These are phyloP conservation scores for Egretta garzetta DNA, from an alignment of 2,113 vertebrate species.

Conservation along the genomic window DNA sequence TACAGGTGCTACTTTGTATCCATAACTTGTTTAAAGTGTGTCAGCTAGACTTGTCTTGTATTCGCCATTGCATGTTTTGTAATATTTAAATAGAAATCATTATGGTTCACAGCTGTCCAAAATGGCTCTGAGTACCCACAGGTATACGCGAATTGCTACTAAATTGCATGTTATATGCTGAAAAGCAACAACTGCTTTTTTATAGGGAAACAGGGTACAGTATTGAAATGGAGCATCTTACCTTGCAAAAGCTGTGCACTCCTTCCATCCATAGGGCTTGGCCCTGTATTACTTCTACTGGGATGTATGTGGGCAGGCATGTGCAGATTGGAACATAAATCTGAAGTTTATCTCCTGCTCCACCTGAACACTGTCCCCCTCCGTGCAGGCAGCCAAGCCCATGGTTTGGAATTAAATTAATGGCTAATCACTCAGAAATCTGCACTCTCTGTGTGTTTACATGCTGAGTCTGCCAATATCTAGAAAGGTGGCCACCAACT, in stretches of 20 bases:
- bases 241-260: not conserved
- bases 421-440: slow-evolving; percentile 68
- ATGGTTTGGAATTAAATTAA: slow-evolving; percentile 68
- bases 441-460: slow-evolving; percentile 67
- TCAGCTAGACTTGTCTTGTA: not conserved
- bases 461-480: slow-evolving; percentile 60
- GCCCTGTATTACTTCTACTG: not conserved
- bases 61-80: not conserved
- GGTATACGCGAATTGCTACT: not conserved
- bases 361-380: not conserved
- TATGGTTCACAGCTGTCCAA: not conserved
- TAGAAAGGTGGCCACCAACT: slow-evolving; percentile 67
- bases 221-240: not conserved
- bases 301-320: not conserved
- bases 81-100: not conserved
- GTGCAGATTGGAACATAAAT: not conserved
- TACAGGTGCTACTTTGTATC: not conserved
- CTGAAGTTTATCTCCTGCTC: not conserved
- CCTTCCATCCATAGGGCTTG: not conserved
- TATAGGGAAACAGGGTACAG: not conserved
- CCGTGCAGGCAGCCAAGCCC: slow-evolving; percentile 60
- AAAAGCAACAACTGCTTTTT: not conserved
- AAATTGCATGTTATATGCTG: not conserved
- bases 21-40: not conserved
- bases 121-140: not conserved